A percentile compares a stretch with the other conserved stretches of the same genome.
phyloP scores from a whole-genome alignment of 2,797 vertebrate genomes.

The Neosalanx taihuensis region DNA sequence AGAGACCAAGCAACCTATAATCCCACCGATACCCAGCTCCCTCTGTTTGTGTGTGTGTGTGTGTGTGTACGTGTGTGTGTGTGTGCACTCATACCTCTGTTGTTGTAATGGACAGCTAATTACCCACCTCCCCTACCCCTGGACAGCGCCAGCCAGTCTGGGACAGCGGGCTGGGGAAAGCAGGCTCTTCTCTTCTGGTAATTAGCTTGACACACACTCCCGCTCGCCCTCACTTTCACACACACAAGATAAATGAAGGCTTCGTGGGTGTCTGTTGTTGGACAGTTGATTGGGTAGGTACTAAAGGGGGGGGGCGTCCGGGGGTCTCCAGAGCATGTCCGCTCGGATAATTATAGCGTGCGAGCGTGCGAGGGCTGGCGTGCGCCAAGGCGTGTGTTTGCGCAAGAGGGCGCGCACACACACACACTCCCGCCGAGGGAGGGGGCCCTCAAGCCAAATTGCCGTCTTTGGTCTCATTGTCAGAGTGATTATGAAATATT shows the following conservation, averaged over 20 bases:
- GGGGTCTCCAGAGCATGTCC: constrained; percentile 78
- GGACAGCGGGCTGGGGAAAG: constrained; percentile 81
- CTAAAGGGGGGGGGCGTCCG: constrained; percentile 63
- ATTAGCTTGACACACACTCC: constrained; percentile 80
- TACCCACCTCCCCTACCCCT: constrained; percentile 77
- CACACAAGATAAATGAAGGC: constrained; percentile 97
- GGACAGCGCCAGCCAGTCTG: constrained; percentile 89
- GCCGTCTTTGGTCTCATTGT: constrained; percentile 81
- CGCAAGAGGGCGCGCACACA: constrained; percentile 62
- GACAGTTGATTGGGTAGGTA: constrained; percentile 83
- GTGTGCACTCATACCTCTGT: neutral
- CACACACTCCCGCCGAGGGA: constrained; percentile 69
- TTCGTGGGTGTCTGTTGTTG: constrained; percentile 75
- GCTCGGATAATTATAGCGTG: constrained; percentile 83
- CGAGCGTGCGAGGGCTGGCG: constrained; percentile 54
- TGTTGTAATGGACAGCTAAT: constrained; percentile 78
- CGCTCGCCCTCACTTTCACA: constrained; percentile 63
- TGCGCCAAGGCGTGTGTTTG: neutral
- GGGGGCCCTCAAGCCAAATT: constrained; percentile 84
- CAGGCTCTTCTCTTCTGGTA: constrained; percentile 72
- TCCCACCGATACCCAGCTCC: constrained; percentile 14
- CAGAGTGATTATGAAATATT: constrained; percentile 92
- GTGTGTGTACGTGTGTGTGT: neutral
- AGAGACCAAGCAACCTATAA: constrained; percentile 44
- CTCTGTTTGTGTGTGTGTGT: constrained; percentile 35